Conservation (phyloP, 2,797 vertebrate species). For the Xenentodon cancila region DNA sequence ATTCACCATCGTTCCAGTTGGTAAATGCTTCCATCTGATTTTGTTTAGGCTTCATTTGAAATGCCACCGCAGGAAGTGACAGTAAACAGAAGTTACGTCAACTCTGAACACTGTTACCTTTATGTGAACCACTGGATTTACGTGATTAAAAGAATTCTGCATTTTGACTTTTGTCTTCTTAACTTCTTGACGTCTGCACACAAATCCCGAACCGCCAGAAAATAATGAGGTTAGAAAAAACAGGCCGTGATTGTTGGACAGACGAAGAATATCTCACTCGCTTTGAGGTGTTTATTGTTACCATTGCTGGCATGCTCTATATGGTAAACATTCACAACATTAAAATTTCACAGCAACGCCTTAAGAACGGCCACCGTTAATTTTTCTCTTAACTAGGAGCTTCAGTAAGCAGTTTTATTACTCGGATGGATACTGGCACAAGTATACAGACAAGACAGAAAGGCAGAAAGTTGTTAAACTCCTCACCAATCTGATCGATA, state of each 20-base stretch:
- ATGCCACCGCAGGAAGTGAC: background rate
- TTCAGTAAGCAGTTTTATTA: slow-evolving; percentile 32
- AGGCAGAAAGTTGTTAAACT: slow-evolving; percentile 39
- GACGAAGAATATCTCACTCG: slow-evolving; percentile 8
- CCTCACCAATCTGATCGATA: slow-evolving; percentile 50
- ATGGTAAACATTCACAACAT: slow-evolving; percentile 70
- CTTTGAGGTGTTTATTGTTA: slow-evolving; percentile 62
- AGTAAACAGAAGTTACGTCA: slow-evolving; percentile 1
- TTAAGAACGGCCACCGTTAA: slow-evolving; percentile 33
- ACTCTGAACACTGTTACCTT: slow-evolving; percentile 20
- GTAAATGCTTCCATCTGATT: background rate
- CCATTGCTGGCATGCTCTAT: slow-evolving; percentile 65
- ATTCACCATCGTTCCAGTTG: background rate
- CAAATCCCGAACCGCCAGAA: slow-evolving; percentile 11
- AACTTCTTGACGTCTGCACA: slow-evolving; percentile 16
- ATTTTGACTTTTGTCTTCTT: slow-evolving; percentile 43
- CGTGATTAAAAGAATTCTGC: slow-evolving; percentile 62
- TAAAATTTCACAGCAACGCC: slow-evolving; percentile 60
- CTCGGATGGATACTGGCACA: slow-evolving; percentile 46
- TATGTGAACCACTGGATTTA: slow-evolving; percentile 48
- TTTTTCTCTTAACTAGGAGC: slow-evolving; percentile 38
- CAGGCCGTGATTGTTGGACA: slow-evolving; percentile 12
- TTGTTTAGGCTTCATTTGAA: slow-evolving; percentile 13
- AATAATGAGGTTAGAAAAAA: slow-evolving; percentile 7
- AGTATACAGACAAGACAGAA: slow-evolving; percentile 50